Base-by-base conservation (phyloP, 2,888 invertebrate species). In the Drosophila picticornis region DNA sequence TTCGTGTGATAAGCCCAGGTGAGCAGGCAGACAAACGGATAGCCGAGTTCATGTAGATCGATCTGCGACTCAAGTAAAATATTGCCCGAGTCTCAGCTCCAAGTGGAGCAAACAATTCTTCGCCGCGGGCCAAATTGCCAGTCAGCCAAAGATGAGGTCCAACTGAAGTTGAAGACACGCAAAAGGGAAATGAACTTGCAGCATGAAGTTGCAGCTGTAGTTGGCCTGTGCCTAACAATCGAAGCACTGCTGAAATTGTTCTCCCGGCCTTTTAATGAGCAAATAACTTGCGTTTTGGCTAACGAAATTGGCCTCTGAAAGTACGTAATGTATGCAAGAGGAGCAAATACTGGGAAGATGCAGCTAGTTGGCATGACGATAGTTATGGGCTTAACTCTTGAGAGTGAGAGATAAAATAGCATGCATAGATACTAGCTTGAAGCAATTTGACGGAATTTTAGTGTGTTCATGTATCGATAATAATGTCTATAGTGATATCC, bases 1-100 rank as follows among this genome's bases (percentile, higher is more conserved):
- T 89, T 80, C 74, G 86, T 88, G 84, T 89, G 90, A 85, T 85
- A 85, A 89, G 90, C 72, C 68, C 43, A 38, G 55, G 25, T 46
- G 22, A 29, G 32, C 50, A 38, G 50, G 22, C 59, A 61, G 65
- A 55, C 52, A 52, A 22, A 29, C 52, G 29, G 29, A 32, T 31
- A 52, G 22, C 51, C 36, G 58, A 51, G 40, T 58, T 64, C 61
- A 76, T 63, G 51, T 60, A 83, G 81, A 85, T 88, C 84, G 84
- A 89, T 86, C 81, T 85, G 63, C 53, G 80, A 70, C 70, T 66
- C 70, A 75, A 86, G 87, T 81, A 80, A 85, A 88, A 88, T 88
- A 88, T 88, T 81, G 89, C 87, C 78, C 55, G 59, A 70, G 71
- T 81, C 55, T 58, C 51, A 62, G 55, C 80, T 72, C 40, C 81